Base-by-base conservation (phyloP, 2,888 invertebrate genomes). In the Heliconius charithonia region DNA sequence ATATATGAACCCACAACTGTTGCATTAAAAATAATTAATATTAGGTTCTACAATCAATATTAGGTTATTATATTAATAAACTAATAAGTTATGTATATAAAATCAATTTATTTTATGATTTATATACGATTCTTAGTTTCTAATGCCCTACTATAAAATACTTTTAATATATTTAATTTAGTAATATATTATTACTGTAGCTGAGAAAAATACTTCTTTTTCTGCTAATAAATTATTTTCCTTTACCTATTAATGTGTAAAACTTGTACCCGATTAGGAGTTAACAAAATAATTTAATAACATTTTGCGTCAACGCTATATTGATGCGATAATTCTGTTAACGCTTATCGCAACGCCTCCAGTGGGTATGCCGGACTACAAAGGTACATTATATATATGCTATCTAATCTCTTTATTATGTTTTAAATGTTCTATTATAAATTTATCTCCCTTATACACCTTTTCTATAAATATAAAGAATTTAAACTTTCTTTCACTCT, bases 351-450 rank as follows among this genome's bases (percentile, higher is more conserved):
- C 81, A n/a, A 29, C 65, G 59, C 70, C 59, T 59, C 59, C 76
- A 95, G 95, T 95, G 85, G 95, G 95, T 90, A 95, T 93, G 94
- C 89, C 95, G 91, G 95, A 95, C 81, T 95, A 95, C 82, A 95
- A 90, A 95, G 95, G 95, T 95, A 93, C 82, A 72, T 63, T 63
- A 69, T 45, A 69, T 67, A 67, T 67, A 41, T 67, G 69, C 76
- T 81, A 79, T 74, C 45, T 29, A 16, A 41, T 69, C 69, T n/a
- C 16, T 37, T 25, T 10, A 29, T 22, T 32, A 69, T 16, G 25
- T n/a, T 41, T 41, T 3, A 2, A 45, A 27, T 25, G 45, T 27
- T 6, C 7, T 69, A 16, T 10, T 69, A 25, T n/a, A 41, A 6
- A 22, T 67, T 1, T 16, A 69, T 41, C 25, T 65, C 19, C 9